Percentiles rank a stretch among this genome's conserved stretches.
Conservation (phyloP, 35 echinoderm and acorn worm species). For the Ophioderma brevispina region DNA sequence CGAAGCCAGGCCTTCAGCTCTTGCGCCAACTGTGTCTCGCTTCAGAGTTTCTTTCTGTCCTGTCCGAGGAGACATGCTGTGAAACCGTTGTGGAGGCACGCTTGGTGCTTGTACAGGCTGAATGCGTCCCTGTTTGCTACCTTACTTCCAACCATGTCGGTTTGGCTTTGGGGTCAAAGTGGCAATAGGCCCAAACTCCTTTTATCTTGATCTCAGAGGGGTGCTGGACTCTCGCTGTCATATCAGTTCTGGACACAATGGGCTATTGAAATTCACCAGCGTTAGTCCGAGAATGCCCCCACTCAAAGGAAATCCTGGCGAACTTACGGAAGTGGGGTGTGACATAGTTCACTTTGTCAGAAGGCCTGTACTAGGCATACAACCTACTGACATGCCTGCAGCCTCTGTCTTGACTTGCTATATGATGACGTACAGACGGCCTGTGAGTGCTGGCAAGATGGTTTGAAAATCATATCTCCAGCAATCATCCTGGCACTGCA, state of each 20-base stretch:
- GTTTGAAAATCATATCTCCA: background rate
- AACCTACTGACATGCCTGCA: background rate
- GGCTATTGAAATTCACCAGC: conserved; percentile 18
- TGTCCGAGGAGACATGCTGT: background rate
- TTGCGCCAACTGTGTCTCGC: background rate
- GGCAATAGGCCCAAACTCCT: background rate
- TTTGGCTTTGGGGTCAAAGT: background rate
- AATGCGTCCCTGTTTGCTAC: background rate
- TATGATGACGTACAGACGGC: background rate
- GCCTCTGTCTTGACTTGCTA: background rate
- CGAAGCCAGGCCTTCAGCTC: conserved; percentile 28
- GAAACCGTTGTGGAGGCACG: background rate
- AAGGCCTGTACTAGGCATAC: background rate
- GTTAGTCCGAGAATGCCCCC: background rate
- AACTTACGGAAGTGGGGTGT: background rate
- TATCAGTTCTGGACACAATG: conserved; percentile 13
- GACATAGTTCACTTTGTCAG: background rate
- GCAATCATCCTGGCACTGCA: too few relatives aligned
- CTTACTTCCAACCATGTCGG: background rate
- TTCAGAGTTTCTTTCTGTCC: background rate
- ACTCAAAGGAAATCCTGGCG: background rate
- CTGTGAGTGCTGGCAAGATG: conserved; percentile 10
- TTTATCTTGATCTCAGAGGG: background rate
- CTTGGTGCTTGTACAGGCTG: background rate
- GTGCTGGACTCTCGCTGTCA: background rate